Conservation (phyloP, 2,797 vertebrate species). For the Liasis olivaceus region DNA sequence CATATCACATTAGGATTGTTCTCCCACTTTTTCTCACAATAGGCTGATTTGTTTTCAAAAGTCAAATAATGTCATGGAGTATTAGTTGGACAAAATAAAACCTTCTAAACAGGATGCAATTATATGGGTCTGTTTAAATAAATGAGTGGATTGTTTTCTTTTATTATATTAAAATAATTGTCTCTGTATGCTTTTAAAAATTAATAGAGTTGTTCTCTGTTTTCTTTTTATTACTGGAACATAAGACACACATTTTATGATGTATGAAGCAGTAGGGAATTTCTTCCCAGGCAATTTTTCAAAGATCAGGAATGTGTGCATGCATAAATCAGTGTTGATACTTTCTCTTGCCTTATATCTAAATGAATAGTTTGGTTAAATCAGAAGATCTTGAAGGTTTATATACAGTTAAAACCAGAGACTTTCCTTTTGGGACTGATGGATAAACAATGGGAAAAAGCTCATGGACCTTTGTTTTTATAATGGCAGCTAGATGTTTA, state of each 20-base stretch:
- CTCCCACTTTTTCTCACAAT: neutral
- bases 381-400: too few species aligned
- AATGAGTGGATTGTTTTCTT: neutral
- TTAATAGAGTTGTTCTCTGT: neutral
- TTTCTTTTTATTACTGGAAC: neutral
- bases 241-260: neutral
- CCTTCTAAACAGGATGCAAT: neutral
- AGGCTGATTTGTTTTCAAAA: constrained; percentile 4
- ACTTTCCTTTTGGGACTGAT: too few species aligned
- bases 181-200: neutral
- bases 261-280: too few species aligned
- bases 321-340: neutral
- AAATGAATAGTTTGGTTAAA: too few species aligned
- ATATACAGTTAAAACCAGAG: too few species aligned
- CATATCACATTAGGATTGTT: neutral
- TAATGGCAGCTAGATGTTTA: too few species aligned
- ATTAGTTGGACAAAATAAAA: constrained; percentile 46
- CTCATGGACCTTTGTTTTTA: too few species aligned
- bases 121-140: neutral
- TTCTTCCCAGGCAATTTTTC: neutral
- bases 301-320: neutral
- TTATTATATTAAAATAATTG: constrained; percentile 14
- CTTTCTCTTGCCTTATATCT: neutral
- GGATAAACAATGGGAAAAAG: too few species aligned
- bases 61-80: constrained; percentile 27